A percentile compares a stretch with the other conserved stretches of the same genome.
phyloP scores from a whole-genome alignment of 2,113 vertebrate species.

The Tachysurus fulvidraco region DNA sequence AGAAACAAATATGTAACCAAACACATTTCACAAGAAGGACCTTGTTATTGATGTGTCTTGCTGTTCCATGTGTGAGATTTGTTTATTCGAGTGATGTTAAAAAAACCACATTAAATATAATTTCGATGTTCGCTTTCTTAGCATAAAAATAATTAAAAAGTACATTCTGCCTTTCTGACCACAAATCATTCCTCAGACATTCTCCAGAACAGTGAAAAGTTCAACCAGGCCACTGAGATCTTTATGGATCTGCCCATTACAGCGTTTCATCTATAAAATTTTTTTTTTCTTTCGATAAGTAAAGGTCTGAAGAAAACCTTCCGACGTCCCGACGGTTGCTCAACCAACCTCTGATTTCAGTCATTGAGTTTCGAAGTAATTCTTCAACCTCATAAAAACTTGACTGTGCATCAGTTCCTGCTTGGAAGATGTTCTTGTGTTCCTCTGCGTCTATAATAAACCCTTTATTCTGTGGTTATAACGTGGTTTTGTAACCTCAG shows the following conservation, averaged over 20 bases:
- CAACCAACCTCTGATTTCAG: neutral
- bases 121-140: neutral
- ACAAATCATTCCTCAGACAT: neutral
- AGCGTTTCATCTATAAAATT: conserved; percentile 3
- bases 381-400: conserved; percentile 8
- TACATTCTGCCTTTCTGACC: neutral
- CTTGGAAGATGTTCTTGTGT: conserved; percentile 20
- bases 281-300: neutral
- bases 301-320: neutral
- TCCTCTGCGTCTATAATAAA: conserved; percentile 55
- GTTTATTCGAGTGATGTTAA: neutral
- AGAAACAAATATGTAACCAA: neutral
- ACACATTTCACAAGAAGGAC: neutral
- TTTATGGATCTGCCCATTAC: neutral
- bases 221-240: conserved; percentile 1
- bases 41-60: neutral
- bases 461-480: conserved; percentile 56
- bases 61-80: neutral
- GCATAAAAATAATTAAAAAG: neutral
- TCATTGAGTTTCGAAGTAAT: conserved; percentile 31
- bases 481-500: conserved; percentile 52
- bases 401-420: conserved; percentile 10
- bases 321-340: neutral
- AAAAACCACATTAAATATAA: neutral
- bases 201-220: neutral